Evolutionary conservation across 2,888 invertebrate genomes (phyloP).

Genomic region (Eulithis prunata): DNA sequence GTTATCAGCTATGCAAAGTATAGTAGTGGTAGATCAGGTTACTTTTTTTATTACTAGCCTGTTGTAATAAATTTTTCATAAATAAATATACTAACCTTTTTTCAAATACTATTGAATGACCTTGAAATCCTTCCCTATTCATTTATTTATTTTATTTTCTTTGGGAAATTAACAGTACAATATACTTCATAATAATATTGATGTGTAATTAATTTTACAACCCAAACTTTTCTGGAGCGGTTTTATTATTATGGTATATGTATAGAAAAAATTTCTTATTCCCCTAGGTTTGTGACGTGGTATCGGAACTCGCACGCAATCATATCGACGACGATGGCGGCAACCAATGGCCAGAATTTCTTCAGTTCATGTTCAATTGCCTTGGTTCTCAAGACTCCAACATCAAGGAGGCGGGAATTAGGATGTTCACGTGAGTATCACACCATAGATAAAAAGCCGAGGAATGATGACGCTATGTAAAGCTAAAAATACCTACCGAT

Average conservation of each 20-base stretch:
- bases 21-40: background rate
- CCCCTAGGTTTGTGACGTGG: constrained; percentile 92
- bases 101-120: too few relatives aligned
- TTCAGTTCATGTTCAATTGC: constrained; percentile 97
- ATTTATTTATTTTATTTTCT: too few relatives aligned
- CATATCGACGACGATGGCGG: constrained; percentile 97
- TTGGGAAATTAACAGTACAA: too few relatives aligned
- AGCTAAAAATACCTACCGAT: too few relatives aligned
- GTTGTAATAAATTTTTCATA: too few relatives aligned
- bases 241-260: too few relatives aligned
- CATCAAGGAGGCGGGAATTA: constrained; percentile 96
- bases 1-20: background rate
- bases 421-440: constrained; percentile 93
- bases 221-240: too few relatives aligned
- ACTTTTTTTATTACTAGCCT: background rate
- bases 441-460: background rate
- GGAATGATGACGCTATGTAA: too few relatives aligned
- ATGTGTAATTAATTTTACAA: too few relatives aligned
- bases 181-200: too few relatives aligned
- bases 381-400: constrained; percentile 92
- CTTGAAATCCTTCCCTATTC: too few relatives aligned
- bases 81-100: too few relatives aligned
- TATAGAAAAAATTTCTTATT: constrained; percentile 4
- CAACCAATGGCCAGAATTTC: constrained; percentile 98
- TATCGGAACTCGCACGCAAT: constrained; percentile 97